phyloP scores from a whole-genome alignment of 1,140 invertebrate genomes.

The Spodoptera frugiperda region DNA sequence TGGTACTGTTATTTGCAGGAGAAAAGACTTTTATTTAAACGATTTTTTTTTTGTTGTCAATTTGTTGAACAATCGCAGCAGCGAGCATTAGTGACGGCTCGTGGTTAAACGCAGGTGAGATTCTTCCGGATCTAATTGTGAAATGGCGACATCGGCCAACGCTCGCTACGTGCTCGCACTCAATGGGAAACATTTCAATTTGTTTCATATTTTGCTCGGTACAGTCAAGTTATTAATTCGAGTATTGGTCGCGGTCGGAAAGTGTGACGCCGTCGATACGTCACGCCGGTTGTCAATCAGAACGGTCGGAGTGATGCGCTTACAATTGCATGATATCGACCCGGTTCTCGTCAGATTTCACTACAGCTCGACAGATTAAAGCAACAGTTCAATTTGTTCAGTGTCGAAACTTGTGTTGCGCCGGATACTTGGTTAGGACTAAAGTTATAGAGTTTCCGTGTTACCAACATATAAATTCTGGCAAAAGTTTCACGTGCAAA shows the following conservation, averaged over 20 bases:
- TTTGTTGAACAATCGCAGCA: constrained; percentile 42
- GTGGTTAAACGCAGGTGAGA: constrained; percentile 61
- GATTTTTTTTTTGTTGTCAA: constrained; percentile 49
- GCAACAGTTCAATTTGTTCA: constrained; percentile 48
- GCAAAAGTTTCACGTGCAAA: not conserved
- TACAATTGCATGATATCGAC: constrained; percentile 75
- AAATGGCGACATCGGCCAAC: constrained; percentile 59
- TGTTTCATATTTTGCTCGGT: constrained; percentile 62
- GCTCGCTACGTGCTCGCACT: constrained; percentile 45
- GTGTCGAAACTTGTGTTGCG: constrained; percentile 46
- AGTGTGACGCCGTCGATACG: constrained; percentile 70
- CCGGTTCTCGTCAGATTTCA: constrained; percentile 63
- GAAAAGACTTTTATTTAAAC: constrained; percentile 50
- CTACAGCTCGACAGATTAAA: constrained; percentile 49
- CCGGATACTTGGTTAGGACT: constrained; percentile 10
- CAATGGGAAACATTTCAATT: constrained; percentile 58
- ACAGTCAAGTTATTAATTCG: constrained; percentile 64
- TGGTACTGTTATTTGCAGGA: constrained; percentile 32
- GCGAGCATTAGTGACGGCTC: constrained; percentile 66
- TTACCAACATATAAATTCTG: not conserved
- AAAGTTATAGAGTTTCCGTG: constrained; percentile 20
- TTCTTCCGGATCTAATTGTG: constrained; percentile 81
- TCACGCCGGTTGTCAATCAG: constrained; percentile 79
- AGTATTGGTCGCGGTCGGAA: constrained; percentile 68
- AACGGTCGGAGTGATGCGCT: constrained; percentile 67